Evolutionary conservation across 2,113 vertebrate species (phyloP), one percentile per base, ranked within the genome.

Genomic region (Mola mola): DNA sequence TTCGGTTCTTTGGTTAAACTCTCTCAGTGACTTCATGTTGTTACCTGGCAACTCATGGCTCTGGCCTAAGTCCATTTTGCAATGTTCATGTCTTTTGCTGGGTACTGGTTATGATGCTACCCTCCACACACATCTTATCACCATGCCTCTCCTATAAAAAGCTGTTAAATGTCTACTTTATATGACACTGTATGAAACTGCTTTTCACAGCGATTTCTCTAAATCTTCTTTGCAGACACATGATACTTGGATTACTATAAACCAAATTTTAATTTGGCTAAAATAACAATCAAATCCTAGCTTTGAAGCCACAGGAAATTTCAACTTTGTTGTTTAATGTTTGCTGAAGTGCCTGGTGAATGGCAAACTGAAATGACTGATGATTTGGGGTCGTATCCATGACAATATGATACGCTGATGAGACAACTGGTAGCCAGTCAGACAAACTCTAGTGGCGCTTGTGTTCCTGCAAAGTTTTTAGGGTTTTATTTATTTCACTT

Each of bases 1-100:
- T 53, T 69, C 20, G 51, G 37, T 78, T 36, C 62, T 70, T 71
- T 43, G 66, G 43, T 40, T 64, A 25, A 36, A 53, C 50, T 36
- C 21, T 47, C 34, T 58, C 17, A 41, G 4, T 20, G 26, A 44
- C 26, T 52, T 24, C 64, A 9, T 4, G 28, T 20, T 29, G 66
- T 69, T 55, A 62, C 50, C 51, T 68, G 57, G 63, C 33, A 72
- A 43, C 59, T n/a, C n/a, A n/a, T n/a, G n/a, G n/a, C n/a, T n/a
- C n/a, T n/a, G n/a, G n/a, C n/a, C n/a, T n/a, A n/a, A n/a, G n/a
- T n/a, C n/a, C n/a, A n/a, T n/a, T n/a, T n/a, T n/a, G n/a, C n/a
- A n/a, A n/a, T n/a, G n/a, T n/a, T n/a, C n/a, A n/a, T n/a, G n/a
- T n/a, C n/a, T n/a, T n/a, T n/a, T n/a, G n/a, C n/a, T 19, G 62